A percentile compares a stretch with the other conserved stretches of the same genome.
These are phyloP conservation scores for Pteria penguin DNA, from an alignment of 2,888 invertebrate species.

Conservation along the genomic window DNA sequence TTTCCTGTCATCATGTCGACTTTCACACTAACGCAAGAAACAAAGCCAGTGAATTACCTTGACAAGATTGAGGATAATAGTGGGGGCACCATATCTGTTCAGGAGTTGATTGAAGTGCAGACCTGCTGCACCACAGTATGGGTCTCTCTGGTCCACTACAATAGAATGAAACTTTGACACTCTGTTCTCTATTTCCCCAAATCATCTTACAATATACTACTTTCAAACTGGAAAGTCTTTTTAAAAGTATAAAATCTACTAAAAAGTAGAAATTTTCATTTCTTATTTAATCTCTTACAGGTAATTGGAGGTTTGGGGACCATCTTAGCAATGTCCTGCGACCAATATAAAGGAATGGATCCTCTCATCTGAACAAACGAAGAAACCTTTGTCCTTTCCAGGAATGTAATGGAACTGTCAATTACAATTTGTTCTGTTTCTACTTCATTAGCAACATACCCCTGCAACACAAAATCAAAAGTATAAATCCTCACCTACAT, in stretches of 20 bases:
- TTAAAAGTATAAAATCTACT: neutral
- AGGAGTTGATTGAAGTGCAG: constrained; percentile 80
- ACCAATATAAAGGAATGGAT: constrained; percentile 97
- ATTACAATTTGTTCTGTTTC: constrained; percentile 98
- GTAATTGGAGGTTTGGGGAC: constrained; percentile 95
- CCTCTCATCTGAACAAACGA: constrained; percentile 99
- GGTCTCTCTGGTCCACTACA: constrained; percentile 78
- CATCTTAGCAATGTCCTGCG: constrained; percentile 98
- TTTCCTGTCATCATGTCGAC: too few relatives aligned
- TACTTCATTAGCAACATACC: constrained; percentile 98
- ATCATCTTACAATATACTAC: too few relatives aligned
- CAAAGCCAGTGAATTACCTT: constrained; percentile 82
- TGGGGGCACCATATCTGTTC: constrained; percentile 90
- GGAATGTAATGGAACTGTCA: constrained; percentile 82
- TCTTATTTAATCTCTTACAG: constrained; percentile 69
- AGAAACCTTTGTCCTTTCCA: constrained; percentile 86
- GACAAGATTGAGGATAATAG: constrained; percentile 94
- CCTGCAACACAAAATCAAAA: too few relatives aligned
- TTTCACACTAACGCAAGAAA: neutral
- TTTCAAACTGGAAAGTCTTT: neutral
- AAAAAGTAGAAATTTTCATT: neutral
- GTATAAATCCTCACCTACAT: too few relatives aligned
- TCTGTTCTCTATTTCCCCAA: too few relatives aligned
- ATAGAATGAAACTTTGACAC: too few relatives aligned
- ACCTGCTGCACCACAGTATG: constrained; percentile 80